Base-by-base conservation (phyloP, 2,113 vertebrate species). In the Phyllostomus hastatus region DNA sequence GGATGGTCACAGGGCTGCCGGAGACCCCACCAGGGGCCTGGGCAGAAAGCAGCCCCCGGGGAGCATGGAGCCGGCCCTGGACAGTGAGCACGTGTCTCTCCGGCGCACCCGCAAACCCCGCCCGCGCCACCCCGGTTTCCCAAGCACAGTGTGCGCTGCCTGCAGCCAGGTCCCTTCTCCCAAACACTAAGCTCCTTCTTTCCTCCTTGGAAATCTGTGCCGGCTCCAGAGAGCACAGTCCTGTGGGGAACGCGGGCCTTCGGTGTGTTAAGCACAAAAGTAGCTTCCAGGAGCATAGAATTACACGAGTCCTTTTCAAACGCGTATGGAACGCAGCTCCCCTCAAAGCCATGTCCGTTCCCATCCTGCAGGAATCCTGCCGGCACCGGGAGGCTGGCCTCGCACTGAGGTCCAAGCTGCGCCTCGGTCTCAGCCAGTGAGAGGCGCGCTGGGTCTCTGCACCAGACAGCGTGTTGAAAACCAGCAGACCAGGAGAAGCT, bases 401-500 rank as follows among this genome's bases (percentile, higher is more conserved):
- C 73, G 4, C 3, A 26, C 1, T 0, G 50, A 72, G 66, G 22
- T 61, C 78, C 50, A 54, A 38, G 16, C 61, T 11, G 54, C 8
- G 31, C 31, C 52, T n/a, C 46, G 1, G 38, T 31, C 46, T 50
- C 38, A 5, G 41, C 48, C 0, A 1, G n/a, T 43, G 73, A 70
- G 79, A 61, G 52, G 50, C 22, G 41, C 67, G 64, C 22, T 4
- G 80, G 82, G 22, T 52, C 88, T 90, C 41, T 46, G 11, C 72
- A 26, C 50, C 70, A 95, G 95, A 90, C 72, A 6, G 17, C 1
- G 79, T 80, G 91, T n/a, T 67, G 93, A 86, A 83, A 90, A 78
- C 52, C 88, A 88, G 50, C 88, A 54, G 90, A 72, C 75, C 54
- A 7, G 33, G 83, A 69, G 85, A 11, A 15, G 84, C 94, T 24